These are phyloP conservation scores for Lagocephalus sceleratus DNA, from an alignment of 2,797 vertebrate species.

Conservation along the genomic window DNA sequence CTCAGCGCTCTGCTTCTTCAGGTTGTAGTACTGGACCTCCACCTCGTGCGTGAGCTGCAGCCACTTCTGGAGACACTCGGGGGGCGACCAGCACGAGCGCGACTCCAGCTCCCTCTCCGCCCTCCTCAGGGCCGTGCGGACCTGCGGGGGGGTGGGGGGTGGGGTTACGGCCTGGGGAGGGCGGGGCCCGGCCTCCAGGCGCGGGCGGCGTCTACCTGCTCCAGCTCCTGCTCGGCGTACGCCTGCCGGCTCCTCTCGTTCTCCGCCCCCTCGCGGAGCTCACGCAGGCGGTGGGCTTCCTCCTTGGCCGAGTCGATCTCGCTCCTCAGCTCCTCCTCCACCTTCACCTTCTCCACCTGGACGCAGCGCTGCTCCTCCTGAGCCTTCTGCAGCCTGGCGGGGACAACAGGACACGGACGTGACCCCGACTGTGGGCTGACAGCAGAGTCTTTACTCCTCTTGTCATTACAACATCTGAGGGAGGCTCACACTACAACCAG, in stretches of 20 bases:
- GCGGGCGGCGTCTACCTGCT: constrained; percentile 79
- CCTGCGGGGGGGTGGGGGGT: too few species aligned
- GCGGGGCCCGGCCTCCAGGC: not conserved
- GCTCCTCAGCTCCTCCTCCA: constrained; percentile 88
- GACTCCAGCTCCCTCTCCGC: constrained; percentile 90
- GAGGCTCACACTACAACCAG: too few species aligned
- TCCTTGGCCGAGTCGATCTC: constrained; percentile 88
- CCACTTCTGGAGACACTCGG: constrained; percentile 71
- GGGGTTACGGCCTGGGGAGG: not conserved
- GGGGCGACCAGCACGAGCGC: constrained; percentile 66
- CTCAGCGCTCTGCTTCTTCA: constrained; percentile 92
- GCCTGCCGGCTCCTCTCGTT: constrained; percentile 87
- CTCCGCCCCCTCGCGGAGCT: constrained; percentile 84
- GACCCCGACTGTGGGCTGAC: too few species aligned
- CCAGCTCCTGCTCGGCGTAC: constrained; percentile 93
- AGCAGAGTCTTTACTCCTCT: too few species aligned
- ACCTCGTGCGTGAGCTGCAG: constrained; percentile 77
- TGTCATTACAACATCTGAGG: too few species aligned
- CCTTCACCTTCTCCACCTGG: constrained; percentile 90
- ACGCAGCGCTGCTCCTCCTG: constrained; percentile 92
- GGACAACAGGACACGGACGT: too few species aligned
- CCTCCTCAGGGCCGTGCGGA: constrained; percentile 88
- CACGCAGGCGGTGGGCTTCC: constrained; percentile 85
- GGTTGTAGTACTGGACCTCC: constrained; percentile 87
- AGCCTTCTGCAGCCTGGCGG: constrained; percentile 84